A percentile compares a stretch with the other conserved stretches of the same genome.
These are phyloP conservation scores for Terrapene triunguis DNA, from an alignment of 2,113 vertebrate genomes.

Conservation along the genomic window DNA sequence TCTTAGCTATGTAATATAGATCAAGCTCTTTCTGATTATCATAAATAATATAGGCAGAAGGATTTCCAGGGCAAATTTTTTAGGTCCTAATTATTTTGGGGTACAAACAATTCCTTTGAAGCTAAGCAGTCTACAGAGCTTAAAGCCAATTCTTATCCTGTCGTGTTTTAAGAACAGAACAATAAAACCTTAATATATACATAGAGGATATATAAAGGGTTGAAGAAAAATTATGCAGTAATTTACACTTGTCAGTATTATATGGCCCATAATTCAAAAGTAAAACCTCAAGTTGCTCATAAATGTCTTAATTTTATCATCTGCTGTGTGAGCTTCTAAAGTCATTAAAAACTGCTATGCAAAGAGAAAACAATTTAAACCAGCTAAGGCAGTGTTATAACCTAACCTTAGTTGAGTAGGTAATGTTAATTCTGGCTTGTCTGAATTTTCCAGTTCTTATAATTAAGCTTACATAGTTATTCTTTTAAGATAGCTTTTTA, in stretches of 20 bases:
- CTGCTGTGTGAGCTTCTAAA: not conserved
- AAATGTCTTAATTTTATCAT: not conserved
- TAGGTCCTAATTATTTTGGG: not conserved
- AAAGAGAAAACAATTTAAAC: not conserved
- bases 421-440: not conserved
- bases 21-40: not conserved
- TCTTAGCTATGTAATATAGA: not conserved
- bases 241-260: not conserved
- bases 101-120: slow-evolving; percentile 4
- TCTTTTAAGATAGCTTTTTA: rapidly evolving
- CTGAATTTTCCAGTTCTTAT: not conserved
- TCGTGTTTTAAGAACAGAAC: not conserved
- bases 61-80: slow-evolving; percentile 14
- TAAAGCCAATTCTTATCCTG: not conserved
- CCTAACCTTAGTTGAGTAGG: not conserved
- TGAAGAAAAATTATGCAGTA: not conserved
- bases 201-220: not conserved
- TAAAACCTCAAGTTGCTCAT: not conserved
- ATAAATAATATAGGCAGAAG: slow-evolving; percentile 17
- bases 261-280: not conserved
- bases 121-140: not conserved
- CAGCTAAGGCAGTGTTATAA: not conserved
- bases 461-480: not conserved
- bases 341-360: not conserved
- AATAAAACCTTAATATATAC: not conserved